These are phyloP conservation scores for Drosophila littoralis DNA, from an alignment of 1,140 invertebrate species.

Conservation along the genomic window DNA sequence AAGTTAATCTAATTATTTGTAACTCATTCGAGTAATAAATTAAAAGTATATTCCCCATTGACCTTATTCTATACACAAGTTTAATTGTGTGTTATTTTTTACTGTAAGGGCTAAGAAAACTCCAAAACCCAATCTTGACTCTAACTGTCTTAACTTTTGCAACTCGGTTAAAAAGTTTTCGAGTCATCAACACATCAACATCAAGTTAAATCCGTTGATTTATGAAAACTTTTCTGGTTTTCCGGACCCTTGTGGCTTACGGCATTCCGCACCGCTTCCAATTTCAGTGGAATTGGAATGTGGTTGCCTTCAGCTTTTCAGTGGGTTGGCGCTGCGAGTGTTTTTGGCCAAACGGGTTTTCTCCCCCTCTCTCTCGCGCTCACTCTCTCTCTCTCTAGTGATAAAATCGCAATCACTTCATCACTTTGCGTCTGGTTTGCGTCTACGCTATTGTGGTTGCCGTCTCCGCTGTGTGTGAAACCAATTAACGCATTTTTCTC, in stretches of 20 bases:
- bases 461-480: slow-evolving; percentile 32
- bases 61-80: too few species aligned
- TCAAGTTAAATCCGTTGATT: slow-evolving; percentile 66
- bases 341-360: slow-evolving; percentile 36
- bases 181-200: neutral
- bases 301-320: slow-evolving; percentile 9
- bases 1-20: too few species aligned
- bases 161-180: slow-evolving; percentile 8
- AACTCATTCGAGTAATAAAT: too few species aligned
- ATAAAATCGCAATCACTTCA: slow-evolving; percentile 40
- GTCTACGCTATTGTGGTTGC: slow-evolving; percentile 37
- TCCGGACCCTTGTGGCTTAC: slow-evolving; percentile 12
- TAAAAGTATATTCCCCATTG: too few species aligned
- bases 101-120: too few species aligned
- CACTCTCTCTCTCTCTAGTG: slow-evolving; percentile 4
- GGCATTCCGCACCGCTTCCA: slow-evolving; percentile 3
- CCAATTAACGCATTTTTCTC: slow-evolving; percentile 58
- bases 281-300: slow-evolving; percentile 16
- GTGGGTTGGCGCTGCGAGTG: slow-evolving; percentile 16
- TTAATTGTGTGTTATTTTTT: too few species aligned
- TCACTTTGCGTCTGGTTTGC: slow-evolving; percentile 33
- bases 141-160: slow-evolving; percentile 16
- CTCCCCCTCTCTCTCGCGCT: neutral
- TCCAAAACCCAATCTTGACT: neutral
- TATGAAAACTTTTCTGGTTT: slow-evolving; percentile 45